Percentiles rank a stretch among this genome's conserved stretches.
Evolutionary conservation across 1,140 invertebrate species (phyloP).

Genomic region (Drosophila pandora): DNA sequence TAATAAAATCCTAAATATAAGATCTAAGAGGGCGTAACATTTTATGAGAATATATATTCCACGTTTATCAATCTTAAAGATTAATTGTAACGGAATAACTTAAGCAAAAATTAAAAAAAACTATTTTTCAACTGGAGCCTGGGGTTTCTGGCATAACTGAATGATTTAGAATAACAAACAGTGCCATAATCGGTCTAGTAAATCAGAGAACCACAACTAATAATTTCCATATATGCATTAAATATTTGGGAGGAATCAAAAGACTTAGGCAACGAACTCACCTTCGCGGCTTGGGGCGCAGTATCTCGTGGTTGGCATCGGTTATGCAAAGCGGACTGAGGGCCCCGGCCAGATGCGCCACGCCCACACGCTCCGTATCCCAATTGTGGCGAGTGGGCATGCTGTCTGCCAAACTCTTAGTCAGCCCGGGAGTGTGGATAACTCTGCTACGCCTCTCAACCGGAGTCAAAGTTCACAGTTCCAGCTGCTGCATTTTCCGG

Average conservation of each 20-base stretch:
- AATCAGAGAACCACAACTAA: slow-evolving; percentile 26
- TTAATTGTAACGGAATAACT: neutral
- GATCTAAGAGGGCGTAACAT: neutral
- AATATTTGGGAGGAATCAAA: slow-evolving; percentile 15
- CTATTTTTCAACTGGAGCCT: too few relatives aligned
- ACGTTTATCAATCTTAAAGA: neutral
- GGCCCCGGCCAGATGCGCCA: slow-evolving; percentile 87
- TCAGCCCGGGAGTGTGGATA: slow-evolving; percentile 6
- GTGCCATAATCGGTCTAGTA: slow-evolving; percentile 13
- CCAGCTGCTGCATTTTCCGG: slow-evolving; percentile 38
- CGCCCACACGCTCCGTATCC: slow-evolving; percentile 81
- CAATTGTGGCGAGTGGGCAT: slow-evolving; percentile 77
- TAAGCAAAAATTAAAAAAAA: neutral
- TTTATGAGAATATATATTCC: neutral
- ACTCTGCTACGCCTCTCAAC: slow-evolving; percentile 3
- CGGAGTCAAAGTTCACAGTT: slow-evolving; percentile 27
- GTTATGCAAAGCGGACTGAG: slow-evolving; percentile 88
- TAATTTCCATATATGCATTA: slow-evolving; percentile 33
- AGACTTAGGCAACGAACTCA: slow-evolving; percentile 80
- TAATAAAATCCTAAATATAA: neutral
- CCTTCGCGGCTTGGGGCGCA: slow-evolving; percentile 94
- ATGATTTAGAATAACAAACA: slow-evolving; percentile 31
- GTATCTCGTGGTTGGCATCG: slow-evolving; percentile 92
- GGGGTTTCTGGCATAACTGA: neutral
- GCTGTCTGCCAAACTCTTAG: slow-evolving; percentile 21